These are phyloP conservation scores for Crocodylus rhombifer DNA, from an alignment of 2,797 vertebrate genomes.

Conservation along the genomic window DNA sequence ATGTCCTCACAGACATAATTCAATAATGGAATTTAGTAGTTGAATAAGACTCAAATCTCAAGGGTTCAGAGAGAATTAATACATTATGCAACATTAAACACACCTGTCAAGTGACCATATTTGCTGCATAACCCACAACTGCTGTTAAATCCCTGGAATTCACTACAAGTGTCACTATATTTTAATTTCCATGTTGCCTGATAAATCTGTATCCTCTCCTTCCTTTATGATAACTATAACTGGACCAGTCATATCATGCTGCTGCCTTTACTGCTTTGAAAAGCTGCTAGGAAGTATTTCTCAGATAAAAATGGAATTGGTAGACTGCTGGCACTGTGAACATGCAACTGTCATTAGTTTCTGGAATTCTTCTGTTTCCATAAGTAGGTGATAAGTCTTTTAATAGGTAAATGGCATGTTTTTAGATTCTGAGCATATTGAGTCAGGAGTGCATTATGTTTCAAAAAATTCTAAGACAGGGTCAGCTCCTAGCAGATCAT, in stretches of 20 bases:
- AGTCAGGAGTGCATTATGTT: background rate
- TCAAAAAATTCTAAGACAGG: background rate
- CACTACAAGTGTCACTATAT: background rate
- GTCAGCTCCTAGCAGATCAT: background rate
- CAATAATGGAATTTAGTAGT: background rate
- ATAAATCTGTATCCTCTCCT: background rate
- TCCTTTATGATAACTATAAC: background rate
- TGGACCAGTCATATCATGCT: background rate
- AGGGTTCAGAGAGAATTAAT: background rate
- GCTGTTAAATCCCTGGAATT: background rate
- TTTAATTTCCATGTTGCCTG: background rate
- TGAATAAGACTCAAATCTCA: background rate
- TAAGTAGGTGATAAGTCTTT: background rate
- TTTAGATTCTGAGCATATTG: background rate
- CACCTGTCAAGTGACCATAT: background rate
- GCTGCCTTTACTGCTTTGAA: constrained; percentile 25
- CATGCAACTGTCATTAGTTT: background rate
- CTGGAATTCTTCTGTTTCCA: background rate
- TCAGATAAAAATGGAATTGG: background rate
- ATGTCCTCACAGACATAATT: background rate
- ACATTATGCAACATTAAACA: background rate
- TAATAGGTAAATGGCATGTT: background rate
- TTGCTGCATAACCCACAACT: background rate
- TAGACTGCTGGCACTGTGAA: background rate
- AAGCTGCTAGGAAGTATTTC: background rate